Evolutionary conservation across 2,888 invertebrate genomes (phyloP), one percentile per base, ranked within the genome.

Genomic region (Phyllotreta striolata): DNA sequence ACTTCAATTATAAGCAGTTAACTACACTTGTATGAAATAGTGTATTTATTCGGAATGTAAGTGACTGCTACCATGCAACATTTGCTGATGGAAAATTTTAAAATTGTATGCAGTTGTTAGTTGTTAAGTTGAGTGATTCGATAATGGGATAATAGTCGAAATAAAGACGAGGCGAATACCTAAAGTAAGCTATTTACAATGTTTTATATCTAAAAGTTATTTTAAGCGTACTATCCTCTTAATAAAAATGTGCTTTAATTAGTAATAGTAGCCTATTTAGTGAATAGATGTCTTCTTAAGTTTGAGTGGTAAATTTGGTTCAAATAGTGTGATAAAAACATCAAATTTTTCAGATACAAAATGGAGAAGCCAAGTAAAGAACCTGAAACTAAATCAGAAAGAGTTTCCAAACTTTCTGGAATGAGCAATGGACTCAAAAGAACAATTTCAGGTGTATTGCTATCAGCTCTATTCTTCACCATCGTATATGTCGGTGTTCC

Each of bases 401-500:
- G 40, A 54, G 13, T 41, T 43, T 4, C 46, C 38, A 37, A 14
- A 12, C 37, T 51, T 44, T 3, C 35, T 4, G 7, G 24, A 47
- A 43, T 24, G 55, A 70, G 77, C 64, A 98, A 98, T 83, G 97
- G 95, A 93, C 89, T 96, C 56, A 95, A 98, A 71, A 89, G 98
- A 68, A 95, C 94, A 12, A 93, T 98, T 74, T 97, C 98, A 78
- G 93, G 96, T 52, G 90, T 92, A 87, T 83, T 95, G 70, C 96
- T 99, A 93, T 93, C 98, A 76, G 89, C 88, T 67, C 89, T 88
- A 8, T 98, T 99, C 83, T 89, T 91, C 69, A 84, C 95, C 57
- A 88, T 98, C 67, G 95, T 99, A 77, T 95, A 94, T 81, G 88
- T 93, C 9, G 99, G 99, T 41, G 96, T 98, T 8, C 83, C 97